Evolutionary conservation across 2,113 vertebrate species (phyloP).

Genomic region (Oxyura jamaicensis): DNA sequence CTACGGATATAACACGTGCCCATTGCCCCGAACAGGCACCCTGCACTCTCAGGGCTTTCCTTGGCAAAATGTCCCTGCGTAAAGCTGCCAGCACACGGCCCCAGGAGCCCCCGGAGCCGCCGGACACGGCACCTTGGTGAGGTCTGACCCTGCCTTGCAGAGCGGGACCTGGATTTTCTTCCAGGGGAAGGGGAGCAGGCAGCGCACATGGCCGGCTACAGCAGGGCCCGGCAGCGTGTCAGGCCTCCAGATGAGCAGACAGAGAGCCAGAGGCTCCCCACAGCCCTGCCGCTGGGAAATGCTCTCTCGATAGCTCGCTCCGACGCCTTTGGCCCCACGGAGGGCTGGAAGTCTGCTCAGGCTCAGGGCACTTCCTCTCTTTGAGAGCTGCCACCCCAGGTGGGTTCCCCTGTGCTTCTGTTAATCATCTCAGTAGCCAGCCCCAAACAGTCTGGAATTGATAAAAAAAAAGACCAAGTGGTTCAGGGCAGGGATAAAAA

Average conservation of each 20-base stretch:
- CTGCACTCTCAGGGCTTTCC: accelerated
- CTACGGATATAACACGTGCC: accelerated
- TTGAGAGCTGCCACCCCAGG: background rate
- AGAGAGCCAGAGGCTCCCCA: background rate
- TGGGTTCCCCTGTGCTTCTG: background rate
- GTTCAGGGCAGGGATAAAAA: background rate
- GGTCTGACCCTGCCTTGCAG: accelerated
- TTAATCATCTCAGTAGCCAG: background rate
- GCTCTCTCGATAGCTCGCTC: accelerated
- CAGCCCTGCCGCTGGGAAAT: background rate
- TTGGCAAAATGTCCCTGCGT: background rate
- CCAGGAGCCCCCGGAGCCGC: background rate
- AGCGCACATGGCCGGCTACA: accelerated
- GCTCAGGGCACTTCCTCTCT: background rate
- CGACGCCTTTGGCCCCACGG: accelerated
- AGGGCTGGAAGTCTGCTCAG: background rate
- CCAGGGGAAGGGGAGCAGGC: background rate
- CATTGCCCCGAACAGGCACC: no score
- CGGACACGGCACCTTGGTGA: accelerated
- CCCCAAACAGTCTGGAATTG: background rate
- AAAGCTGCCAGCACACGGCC: background rate
- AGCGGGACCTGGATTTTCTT: background rate
- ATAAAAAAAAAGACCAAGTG: background rate
- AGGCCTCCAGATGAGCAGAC: background rate
- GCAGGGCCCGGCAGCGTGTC: background rate